Conservation (phyloP, 2,797 vertebrate genomes). For the Pagetopsis macropterus region DNA sequence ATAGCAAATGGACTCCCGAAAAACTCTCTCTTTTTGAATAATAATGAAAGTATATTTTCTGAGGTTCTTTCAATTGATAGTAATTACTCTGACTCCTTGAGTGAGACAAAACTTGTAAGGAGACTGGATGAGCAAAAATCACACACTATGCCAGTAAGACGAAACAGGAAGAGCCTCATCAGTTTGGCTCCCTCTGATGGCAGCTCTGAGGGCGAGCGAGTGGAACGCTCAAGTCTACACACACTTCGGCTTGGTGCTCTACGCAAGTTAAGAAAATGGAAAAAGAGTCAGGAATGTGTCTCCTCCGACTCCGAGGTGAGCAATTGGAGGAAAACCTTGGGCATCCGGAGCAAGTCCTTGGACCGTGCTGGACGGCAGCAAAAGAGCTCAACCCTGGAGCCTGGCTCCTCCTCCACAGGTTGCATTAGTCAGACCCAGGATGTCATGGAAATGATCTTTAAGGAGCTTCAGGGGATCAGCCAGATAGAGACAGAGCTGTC, state of each 20-base stretch:
- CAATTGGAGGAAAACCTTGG: conserved; percentile 94
- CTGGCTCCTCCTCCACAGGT: conserved; percentile 94
- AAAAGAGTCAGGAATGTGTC: conserved; percentile 97
- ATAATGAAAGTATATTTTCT: conserved; percentile 88
- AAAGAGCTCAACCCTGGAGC: conserved; percentile 90
- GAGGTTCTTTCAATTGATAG: conserved; percentile 92
- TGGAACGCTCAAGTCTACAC: conserved; percentile 89
- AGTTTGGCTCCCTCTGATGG: conserved; percentile 97
- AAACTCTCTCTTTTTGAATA: conserved; percentile 82
- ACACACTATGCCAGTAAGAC: conserved; percentile 94
- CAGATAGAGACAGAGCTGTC: conserved; percentile 98
- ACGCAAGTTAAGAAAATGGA: conserved; percentile 96
- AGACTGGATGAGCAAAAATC: conserved; percentile 87
- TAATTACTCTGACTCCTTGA: conserved; percentile 90
- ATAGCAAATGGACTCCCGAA: conserved; percentile 96
- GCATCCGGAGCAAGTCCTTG: conserved; percentile 96
- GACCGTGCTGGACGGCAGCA: conserved; percentile 93
- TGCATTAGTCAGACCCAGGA: conserved; percentile 98
- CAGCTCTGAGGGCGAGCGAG: conserved; percentile 95
- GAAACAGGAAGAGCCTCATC: conserved; percentile 95
- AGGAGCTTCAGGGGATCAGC: conserved; percentile 98
- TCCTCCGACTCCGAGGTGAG: conserved; percentile 98
- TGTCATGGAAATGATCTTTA: conserved; percentile 99
- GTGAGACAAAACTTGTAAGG: conserved; percentile 86
- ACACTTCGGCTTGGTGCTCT: conserved; percentile 93